Base-by-base conservation (phyloP, 2,797 vertebrate genomes). In the Malurus leucopterus region DNA sequence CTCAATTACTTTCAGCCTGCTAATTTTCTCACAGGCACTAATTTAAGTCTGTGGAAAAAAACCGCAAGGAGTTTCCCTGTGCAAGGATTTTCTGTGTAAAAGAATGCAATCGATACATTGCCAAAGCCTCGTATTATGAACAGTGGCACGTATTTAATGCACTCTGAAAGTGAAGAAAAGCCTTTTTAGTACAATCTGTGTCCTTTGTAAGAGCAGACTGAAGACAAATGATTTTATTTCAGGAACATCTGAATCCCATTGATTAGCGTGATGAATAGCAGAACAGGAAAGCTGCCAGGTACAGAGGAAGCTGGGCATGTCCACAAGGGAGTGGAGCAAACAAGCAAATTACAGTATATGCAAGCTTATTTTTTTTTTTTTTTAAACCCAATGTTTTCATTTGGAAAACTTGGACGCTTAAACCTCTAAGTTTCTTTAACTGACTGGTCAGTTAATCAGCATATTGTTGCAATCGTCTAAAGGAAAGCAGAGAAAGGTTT, bases 241-340 rank as follows among this genome's bases (percentile, higher is more conserved):
- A 86, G 81, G 78, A 92, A 88, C 75, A 90, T 91, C 61, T 93
- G 72, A 91, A 92, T 92, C 41, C 57, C 86, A 94, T 58, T 86
- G 88, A 94, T 95, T 62, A 94, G 69, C 12, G 38, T 63, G 86
- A 86, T 88, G 78, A 84, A 76, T 64, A n/a, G 76, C 58, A 72
- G 74, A 68, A 63, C 64, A 92, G 87, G 83, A 94, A 92, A 75
- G 72, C 40, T 93, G 70, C 81, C 86, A 88, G 81, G 67, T 88
- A 86, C 62, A 64, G 30, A 90, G 88, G 73, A 92, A 89, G 70
- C 92, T 75, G 65, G 81, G 78, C 92, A 91, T 90, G 81, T 90
- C 81, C 92, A 90, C 27, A 80, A 80, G 86, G 86, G 81, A 93
- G 51, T 84, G 38, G 67, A 92, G 53, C 62, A 92, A 79, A 81